phyloP scores from a whole-genome alignment of 2,888 invertebrate species.

The Rugalucina vietnamica region DNA sequence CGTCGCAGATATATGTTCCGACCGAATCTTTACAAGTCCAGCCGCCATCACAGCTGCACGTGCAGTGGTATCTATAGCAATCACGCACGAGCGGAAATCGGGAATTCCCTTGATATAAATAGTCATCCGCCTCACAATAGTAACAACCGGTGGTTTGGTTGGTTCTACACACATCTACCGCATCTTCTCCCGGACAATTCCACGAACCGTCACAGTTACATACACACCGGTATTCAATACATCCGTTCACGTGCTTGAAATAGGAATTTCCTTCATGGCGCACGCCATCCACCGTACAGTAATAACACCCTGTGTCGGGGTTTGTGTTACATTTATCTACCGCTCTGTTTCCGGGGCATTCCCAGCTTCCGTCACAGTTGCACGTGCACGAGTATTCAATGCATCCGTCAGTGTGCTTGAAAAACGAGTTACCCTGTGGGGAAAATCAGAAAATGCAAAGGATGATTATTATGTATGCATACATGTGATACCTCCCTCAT shows the following conservation, averaged over 20 bases:
- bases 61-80: conserved; percentile 72
- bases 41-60: conserved; percentile 76
- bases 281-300: conserved; percentile 49
- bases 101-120: conserved; percentile 66
- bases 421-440: conserved; percentile 64
- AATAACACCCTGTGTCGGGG: conserved; percentile 42
- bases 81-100: conserved; percentile 69
- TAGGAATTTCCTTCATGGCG: conserved; percentile 51
- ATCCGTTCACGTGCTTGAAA: conserved; percentile 67
- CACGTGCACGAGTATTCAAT: conserved; percentile 73
- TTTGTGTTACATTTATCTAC: conserved; percentile 57
- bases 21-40: conserved; percentile 65
- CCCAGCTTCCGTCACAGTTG: conserved; percentile 77
- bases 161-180: conserved; percentile 65
- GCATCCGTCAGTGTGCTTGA: conserved; percentile 71
- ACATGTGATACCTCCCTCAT: too few relatives aligned
- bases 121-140: conserved; percentile 66
- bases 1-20: conserved; percentile 46
- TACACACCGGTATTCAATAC: conserved; percentile 68
- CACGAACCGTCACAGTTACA: conserved; percentile 68
- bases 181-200: conserved; percentile 64
- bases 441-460: neutral
- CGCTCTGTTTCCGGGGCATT: conserved; percentile 69
- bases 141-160: conserved; percentile 65
- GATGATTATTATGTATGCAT: too few relatives aligned